Evolutionary conservation across 1,140 invertebrate genomes (phyloP), one percentile per base, ranked within the genome.

Genomic region (Drepana arcuata): DNA sequence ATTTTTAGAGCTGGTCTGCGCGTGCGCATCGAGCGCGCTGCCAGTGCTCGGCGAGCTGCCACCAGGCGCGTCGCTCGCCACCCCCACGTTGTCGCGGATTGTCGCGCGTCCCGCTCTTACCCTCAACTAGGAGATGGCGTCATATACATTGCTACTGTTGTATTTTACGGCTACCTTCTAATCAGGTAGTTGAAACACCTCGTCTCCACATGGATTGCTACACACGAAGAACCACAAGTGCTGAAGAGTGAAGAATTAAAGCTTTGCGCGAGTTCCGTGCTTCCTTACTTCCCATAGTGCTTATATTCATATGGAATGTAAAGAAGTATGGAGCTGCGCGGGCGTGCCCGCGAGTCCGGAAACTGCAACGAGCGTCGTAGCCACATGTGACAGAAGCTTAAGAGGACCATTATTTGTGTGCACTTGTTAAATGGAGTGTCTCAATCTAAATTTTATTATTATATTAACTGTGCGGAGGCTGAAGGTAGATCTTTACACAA

Each of bases 201-300:
- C 18, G 4, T 21, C 18, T 5, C 4, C 18, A 9, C 18, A 9
- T n/a, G 24, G 24, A 26, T 26, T 4, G 24, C 9, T 21, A 5
- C 24, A 26, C 24, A 26, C 10, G 24, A 26, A 26, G 24, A 21
- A 40, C 38, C 36, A 41, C 49, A 43, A 48, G 30, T 44, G 45
- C 41, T 38, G 55, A 66, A 72, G 59, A 73, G 38, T 36, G 64
- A 69, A 70, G 58, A 72, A 14, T 54, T 14, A 26, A 54, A 77
- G 82, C 84, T 83, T 83, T 73, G 87, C 87, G 88, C 85, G 84
- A 89, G 90, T 91, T 91, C 92, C 93, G 91, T 95, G 90, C 93
- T 95, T 95, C 92, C 91, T 94, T 94, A 93, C 92, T 93, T 94
- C 93, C 93, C 93, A 94, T 95, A 95, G 92, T 92, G 84, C 78